These are phyloP conservation scores for Keiferia lycopersicella DNA, from an alignment of 2,888 invertebrate species.

Conservation along the genomic window DNA sequence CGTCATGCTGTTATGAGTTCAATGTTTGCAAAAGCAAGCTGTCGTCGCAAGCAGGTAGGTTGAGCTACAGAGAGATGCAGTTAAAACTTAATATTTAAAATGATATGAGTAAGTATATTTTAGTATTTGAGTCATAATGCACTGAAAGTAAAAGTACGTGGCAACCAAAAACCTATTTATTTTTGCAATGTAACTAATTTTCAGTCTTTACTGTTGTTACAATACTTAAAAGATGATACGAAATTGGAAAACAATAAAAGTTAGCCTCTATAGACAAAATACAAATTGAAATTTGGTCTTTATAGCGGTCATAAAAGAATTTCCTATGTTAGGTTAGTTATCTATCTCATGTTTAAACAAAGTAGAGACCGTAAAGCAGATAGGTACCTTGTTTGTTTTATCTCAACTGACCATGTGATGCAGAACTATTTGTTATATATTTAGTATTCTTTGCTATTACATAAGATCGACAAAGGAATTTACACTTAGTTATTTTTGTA, in stretches of 20 bases:
- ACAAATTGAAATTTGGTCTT: slow-evolving; percentile 32
- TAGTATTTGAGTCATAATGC: no score
- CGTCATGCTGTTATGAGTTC: not conserved
- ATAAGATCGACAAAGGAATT: slow-evolving; percentile 1
- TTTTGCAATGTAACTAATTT: not conserved
- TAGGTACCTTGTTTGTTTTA: not conserved
- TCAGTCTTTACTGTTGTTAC: not conserved
- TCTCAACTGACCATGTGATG: slow-evolving; percentile 20
- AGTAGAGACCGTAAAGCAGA: slow-evolving; percentile 33
- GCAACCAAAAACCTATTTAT: no score
- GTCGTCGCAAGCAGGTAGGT: slow-evolving; percentile 61
- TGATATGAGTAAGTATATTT: no score
- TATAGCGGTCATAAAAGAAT: slow-evolving; percentile 25
- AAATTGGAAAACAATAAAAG: slow-evolving; percentile 14
- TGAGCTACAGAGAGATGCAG: slow-evolving; percentile 28
- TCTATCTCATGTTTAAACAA: slow-evolving; percentile 31
- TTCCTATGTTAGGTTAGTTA: slow-evolving; percentile 13
- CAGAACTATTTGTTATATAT: no score
- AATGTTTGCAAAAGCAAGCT: slow-evolving; percentile 45
- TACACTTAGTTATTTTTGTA: no score
- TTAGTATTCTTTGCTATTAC: no score
- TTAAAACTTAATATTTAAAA: not conserved
- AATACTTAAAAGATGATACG: not conserved
- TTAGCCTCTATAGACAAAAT: slow-evolving; percentile 1
- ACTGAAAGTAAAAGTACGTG: no score